Conservation (phyloP, 2,113 vertebrate species). For the Merops nubicus region DNA sequence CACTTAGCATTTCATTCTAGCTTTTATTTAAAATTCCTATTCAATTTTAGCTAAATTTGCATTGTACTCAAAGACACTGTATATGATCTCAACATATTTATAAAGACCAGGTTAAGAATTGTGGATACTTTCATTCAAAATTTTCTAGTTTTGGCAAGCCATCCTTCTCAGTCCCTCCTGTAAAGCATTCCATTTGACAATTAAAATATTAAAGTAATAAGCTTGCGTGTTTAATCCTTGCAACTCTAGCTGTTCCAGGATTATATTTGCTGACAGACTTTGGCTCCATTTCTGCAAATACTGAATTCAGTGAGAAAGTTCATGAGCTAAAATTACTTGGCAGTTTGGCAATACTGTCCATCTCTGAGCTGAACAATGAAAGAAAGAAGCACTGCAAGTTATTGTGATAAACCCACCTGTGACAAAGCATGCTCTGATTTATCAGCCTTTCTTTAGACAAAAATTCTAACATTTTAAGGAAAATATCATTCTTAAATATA, state of each 20-base stretch:
- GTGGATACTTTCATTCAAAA: neutral
- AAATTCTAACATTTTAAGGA: neutral
- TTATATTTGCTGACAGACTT: neutral
- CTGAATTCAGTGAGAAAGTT: neutral
- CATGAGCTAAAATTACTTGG: neutral
- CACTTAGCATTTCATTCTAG: neutral
- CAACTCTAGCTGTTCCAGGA: neutral
- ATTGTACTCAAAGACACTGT: neutral
- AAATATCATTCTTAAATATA: neutral
- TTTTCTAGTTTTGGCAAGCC: neutral
- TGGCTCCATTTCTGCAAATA: neutral
- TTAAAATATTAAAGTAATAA: neutral
- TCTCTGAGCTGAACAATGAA: neutral
- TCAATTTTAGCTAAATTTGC: neutral
- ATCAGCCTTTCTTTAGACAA: neutral
- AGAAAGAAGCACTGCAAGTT: neutral
- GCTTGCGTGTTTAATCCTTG: neutral
- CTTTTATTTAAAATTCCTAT: neutral
- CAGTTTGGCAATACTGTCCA: neutral
- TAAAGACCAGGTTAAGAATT: neutral
- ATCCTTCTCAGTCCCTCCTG: neutral
- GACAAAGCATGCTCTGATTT: neutral
- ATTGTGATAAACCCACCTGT: neutral
- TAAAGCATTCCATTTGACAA: neutral
- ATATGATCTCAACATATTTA: neutral